These are phyloP conservation scores for Pterobdella sp. DNA, from an alignment of 2,888 invertebrate genomes.

Conservation along the genomic window DNA sequence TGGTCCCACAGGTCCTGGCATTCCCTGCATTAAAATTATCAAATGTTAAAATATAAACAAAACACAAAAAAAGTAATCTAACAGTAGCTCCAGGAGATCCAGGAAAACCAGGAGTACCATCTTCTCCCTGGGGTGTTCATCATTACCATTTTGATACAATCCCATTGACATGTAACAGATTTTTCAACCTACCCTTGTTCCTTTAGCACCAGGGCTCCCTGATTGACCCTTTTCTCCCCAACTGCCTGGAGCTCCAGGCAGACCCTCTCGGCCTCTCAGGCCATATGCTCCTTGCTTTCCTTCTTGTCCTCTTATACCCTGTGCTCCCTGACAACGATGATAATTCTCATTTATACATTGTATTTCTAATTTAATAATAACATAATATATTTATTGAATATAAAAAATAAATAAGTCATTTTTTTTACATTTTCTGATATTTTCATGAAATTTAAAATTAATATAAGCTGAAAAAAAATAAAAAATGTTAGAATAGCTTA, in stretches of 20 bases:
- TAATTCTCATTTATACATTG: no score
- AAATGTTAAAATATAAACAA: neutral
- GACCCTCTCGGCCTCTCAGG: conserved; percentile 32
- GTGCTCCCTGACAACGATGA: no score
- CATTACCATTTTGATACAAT: conserved; percentile 6
- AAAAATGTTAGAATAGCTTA: neutral
- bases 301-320: conserved; percentile 33
- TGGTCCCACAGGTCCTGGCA: conserved; percentile 30
- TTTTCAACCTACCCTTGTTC: conserved; percentile 30
- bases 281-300: conserved; percentile 34
- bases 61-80: no score
- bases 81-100: conserved; percentile 10
- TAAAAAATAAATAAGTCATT: neutral
- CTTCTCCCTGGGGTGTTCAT: conserved; percentile 13
- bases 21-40: conserved; percentile 8
- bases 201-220: conserved; percentile 31
- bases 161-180: conserved; percentile 15
- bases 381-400: neutral
- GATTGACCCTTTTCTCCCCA: conserved; percentile 33
- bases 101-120: conserved; percentile 29
- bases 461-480: no score
- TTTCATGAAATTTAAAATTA: neutral
- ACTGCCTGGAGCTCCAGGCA: conserved; percentile 31
- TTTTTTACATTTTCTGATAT: neutral
- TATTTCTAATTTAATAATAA: no score